Evolutionary conservation across 2,888 invertebrate genomes (phyloP).

Genomic region (Toxonevra muliebris): DNA sequence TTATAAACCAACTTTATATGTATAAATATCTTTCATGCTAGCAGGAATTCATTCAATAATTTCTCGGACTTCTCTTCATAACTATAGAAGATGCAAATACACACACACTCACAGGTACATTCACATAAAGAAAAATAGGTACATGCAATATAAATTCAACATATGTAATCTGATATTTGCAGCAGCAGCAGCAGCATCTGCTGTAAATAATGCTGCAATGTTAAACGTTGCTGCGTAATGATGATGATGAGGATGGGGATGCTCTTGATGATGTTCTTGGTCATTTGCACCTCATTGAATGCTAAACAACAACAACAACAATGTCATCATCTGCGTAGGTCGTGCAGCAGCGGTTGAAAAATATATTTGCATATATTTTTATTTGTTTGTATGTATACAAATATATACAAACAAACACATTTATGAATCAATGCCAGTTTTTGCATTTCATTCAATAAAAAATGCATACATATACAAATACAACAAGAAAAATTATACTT

Average conservation of each 20-base stretch:
- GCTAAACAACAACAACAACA: neutral
- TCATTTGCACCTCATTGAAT: neutral
- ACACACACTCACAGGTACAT: neutral
- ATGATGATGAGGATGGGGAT: constrained; percentile 20
- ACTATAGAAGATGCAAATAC: neutral
- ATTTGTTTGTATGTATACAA: too few relatives aligned
- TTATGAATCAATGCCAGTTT: constrained; percentile 62
- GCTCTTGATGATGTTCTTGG: constrained; percentile 19
- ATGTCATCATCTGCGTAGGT: neutral
- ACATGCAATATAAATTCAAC: neutral
- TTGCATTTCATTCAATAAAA: constrained; percentile 61
- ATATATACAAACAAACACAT: constrained; percentile 46
- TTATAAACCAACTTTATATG: too few relatives aligned
- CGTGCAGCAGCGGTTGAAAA: neutral
- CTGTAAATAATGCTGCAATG: neutral
- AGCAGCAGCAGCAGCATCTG: neutral
- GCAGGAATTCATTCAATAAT: too few relatives aligned
- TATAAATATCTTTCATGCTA: too few relatives aligned
- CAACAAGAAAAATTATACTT: neutral
- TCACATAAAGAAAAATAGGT: neutral
- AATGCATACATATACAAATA: constrained; percentile 40
- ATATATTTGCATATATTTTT: neutral
- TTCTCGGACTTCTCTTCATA: neutral
- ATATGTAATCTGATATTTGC: neutral
- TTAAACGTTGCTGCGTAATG: constrained; percentile 5